Base-by-base conservation (phyloP, 2,888 invertebrate species). In the Nemurella pictetii region DNA sequence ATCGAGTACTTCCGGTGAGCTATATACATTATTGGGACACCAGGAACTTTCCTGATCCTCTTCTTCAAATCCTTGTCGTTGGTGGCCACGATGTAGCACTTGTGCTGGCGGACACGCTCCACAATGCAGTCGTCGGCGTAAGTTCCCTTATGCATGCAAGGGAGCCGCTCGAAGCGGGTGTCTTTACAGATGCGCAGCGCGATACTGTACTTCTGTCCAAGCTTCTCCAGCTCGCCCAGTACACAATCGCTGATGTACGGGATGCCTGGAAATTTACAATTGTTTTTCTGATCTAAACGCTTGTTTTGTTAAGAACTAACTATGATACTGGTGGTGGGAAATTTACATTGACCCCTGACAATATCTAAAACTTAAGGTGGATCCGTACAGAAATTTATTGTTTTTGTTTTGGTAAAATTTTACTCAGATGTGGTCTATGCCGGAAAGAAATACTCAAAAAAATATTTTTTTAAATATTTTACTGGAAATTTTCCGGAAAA, bases 191-290 rank as follows among this genome's bases (percentile, higher is more conserved):
- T 85, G 89, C 96, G 95, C 87, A 99, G 91, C 0, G 99, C 99
- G 81, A 99, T 94, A 90, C 97, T 95, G 90, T 98, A 99, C 89
- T 98, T 98, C 86, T 95, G 94, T 0, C 99, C 99, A 77, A 99
- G 92, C 90, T 99, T 99, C 89, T 99, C 99, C 89, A 99, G 92
- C 90, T 99, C 99, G 20, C 95, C 99, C 89, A 99, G 92, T 0
- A 99, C 99, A 92, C 99, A 99, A 89, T 99, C 99, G 0, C 99
- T 98, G 85, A 99, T 95, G 89, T 99, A 99, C 0, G 99, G 99
- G 88, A 97, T 96, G 90, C 98, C 98, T 93, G 88, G 32, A 86
- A 87, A 78, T n/a, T n/a, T n/a, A 27, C 35, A 55, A 4, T 5
- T 84, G 29, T 84, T 84, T 84, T 55, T 55, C 55, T 15, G 55